Evolutionary conservation across 2,113 vertebrate genomes (phyloP).

Genomic region (Salvelinus sp.): DNA sequence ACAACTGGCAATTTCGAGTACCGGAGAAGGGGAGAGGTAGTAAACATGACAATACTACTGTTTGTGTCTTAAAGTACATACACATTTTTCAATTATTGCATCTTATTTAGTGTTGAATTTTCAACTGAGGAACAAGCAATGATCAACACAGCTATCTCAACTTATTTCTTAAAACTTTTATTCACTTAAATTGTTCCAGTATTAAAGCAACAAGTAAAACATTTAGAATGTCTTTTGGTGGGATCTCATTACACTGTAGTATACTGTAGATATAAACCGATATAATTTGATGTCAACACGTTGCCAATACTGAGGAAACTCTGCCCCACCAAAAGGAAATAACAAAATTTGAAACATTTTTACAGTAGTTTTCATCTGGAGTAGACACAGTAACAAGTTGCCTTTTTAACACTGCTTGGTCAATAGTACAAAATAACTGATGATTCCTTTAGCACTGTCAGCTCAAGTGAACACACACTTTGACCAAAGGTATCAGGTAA

Average conservation of each 20-base stretch:
- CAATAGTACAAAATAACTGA: constrained; percentile 93
- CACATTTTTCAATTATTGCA: not conserved
- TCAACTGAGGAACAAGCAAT: not conserved
- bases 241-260: constrained; percentile 94
- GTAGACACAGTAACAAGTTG: constrained; percentile 84
- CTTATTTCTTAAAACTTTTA: constrained; percentile 78
- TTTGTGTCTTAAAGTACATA: constrained; percentile 5
- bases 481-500: constrained; percentile 50
- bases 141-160: not conserved
- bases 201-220: constrained; percentile 99
- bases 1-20: too few relatives aligned
- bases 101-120: too few relatives aligned
- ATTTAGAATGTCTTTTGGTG: constrained; percentile 99
- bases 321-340: constrained; percentile 81
- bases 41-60: not conserved
- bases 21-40: too few relatives aligned
- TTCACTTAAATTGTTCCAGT: constrained; percentile 92
- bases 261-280: constrained; percentile 92
- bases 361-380: constrained; percentile 65
- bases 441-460: constrained; percentile 78
- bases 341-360: constrained; percentile 49
- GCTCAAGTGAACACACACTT: constrained; percentile 75
- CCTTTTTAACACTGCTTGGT: constrained; percentile 86
- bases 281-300: constrained; percentile 98
- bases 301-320: constrained; percentile 93